Base-by-base conservation (phyloP, 1,140 invertebrate genomes). In the Palaemon carinicauda region DNA sequence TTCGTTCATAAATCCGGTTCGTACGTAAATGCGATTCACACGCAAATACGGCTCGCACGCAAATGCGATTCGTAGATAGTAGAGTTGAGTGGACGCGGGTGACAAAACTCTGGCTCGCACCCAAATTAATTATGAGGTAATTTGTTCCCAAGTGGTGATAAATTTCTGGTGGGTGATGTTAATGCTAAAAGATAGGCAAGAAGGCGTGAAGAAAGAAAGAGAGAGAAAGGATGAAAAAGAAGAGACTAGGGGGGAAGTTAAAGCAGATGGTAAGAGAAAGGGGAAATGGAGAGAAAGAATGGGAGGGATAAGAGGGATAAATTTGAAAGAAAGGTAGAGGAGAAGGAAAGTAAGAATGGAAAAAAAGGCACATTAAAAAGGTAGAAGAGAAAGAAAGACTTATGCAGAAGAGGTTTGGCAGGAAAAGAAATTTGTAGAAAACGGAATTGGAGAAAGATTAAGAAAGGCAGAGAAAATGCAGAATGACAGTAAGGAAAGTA, bases 101-200 rank as follows among this genome's bases (percentile, higher is more conserved):
- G 41, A 41, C 41, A 41, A 41, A 41, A 41, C 41, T 41, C 41
- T 41, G 41, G 41, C 41, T 41, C 41, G 7, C 41, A 41, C 41
- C 41, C 41, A 41, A 41, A 41, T 41, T 41, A 41, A 41, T 41
- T 41, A 41, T 12, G 41, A 41, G 41, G 41, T 41, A 41, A 41
- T 73, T 31, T 73, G 69, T 73, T 31, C 33, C 69, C 69, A 73
- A 73, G 69, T 73, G 69, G 27, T 24, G 69, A 73, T 73, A 73
- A 73, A 73, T 41, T 41, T 41, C 41, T 41, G 41, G 41, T 12
- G 41, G 41, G 12, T 41, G 41, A 41, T 41, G n/a, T 15, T 31
- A 24, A 24, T 3, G 33, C 24, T 73, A 0, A 24, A 24, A 29
- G 33, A 29, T 29, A 29, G 24, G 24, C 21, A 73, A 24, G 69